These are phyloP conservation scores for Sinella curviseta DNA, from an alignment of 1,140 invertebrate species.

Conservation along the genomic window DNA sequence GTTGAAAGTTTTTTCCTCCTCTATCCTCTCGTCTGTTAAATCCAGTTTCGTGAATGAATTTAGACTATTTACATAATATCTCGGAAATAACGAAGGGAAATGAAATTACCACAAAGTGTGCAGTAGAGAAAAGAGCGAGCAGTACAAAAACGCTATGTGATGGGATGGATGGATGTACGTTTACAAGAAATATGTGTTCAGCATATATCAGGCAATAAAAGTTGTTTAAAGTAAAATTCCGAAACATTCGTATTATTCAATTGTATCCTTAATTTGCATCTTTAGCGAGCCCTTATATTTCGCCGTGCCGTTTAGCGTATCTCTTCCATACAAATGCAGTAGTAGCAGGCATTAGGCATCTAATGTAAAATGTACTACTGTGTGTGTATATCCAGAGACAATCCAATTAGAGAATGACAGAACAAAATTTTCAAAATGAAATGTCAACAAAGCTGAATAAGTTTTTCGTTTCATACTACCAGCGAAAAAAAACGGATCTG, in stretches of 20 bases:
- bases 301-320: too few species aligned
- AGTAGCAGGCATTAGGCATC: too few species aligned
- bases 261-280: constrained; percentile 19
- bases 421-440: constrained; percentile 17
- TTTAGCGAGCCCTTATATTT: not conserved
- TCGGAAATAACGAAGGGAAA: constrained; percentile 12
- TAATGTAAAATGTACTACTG: too few species aligned
- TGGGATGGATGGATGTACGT: too few species aligned
- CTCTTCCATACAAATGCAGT: too few species aligned
- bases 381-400: not conserved
- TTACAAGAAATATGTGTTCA: not conserved
- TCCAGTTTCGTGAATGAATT: constrained; percentile 12
- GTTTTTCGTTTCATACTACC: too few species aligned
- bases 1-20: not conserved
- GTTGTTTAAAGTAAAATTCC: constrained; percentile 3
- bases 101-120: constrained; percentile 8
- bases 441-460: constrained; percentile 16
- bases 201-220: not conserved
- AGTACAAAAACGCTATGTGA: too few species aligned
- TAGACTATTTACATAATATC: constrained; percentile 20
- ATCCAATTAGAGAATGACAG: constrained; percentile 20
- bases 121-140: too few species aligned
- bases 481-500: not conserved
- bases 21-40: not conserved
- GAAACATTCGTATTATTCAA: constrained; percentile 21